These are phyloP conservation scores for Homarus gammarus DNA, from an alignment of 2,888 invertebrate species.

Conservation along the genomic window DNA sequence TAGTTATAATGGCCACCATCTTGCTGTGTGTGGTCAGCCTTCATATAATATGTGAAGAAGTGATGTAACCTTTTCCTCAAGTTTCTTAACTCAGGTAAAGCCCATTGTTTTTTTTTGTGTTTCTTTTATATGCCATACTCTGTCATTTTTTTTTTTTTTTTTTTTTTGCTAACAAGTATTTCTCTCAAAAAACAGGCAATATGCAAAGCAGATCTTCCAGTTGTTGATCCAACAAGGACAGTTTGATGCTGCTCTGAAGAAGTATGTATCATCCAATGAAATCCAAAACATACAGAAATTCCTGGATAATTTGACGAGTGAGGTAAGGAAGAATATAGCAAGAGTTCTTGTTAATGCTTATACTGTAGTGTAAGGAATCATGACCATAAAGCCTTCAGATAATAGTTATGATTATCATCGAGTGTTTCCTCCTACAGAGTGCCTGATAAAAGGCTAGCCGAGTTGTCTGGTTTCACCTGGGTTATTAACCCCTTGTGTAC, in stretches of 20 bases:
- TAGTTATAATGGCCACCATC: no score
- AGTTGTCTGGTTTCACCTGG: neutral
- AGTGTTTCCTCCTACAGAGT: neutral
- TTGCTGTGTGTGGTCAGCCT: no score
- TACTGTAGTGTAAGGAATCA: neutral
- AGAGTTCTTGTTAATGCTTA: neutral
- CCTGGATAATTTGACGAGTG: slow-evolving; percentile 80
- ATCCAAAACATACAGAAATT: slow-evolving; percentile 92
- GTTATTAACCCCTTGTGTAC: no score
- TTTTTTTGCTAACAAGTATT: neutral
- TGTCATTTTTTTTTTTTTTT: neutral
- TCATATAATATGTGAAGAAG: no score
- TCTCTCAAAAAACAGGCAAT: slow-evolving; percentile 81
- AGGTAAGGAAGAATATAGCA: slow-evolving; percentile 48
- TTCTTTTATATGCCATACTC: neutral
- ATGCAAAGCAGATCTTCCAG: slow-evolving; percentile 89
- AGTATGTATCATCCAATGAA: slow-evolving; percentile 88
- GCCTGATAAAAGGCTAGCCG: neutral
- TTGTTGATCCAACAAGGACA: slow-evolving; percentile 86
- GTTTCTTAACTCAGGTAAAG: no score
- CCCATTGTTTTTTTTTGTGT: neutral
- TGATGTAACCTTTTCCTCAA: no score
- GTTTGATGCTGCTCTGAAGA: slow-evolving; percentile 88
- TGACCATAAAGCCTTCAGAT: neutral
- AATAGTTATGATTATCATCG: neutral